Evolutionary conservation across 2,888 invertebrate genomes (phyloP), one percentile per base, ranked within the genome.

Genomic region (Leucoma salicis): DNA sequence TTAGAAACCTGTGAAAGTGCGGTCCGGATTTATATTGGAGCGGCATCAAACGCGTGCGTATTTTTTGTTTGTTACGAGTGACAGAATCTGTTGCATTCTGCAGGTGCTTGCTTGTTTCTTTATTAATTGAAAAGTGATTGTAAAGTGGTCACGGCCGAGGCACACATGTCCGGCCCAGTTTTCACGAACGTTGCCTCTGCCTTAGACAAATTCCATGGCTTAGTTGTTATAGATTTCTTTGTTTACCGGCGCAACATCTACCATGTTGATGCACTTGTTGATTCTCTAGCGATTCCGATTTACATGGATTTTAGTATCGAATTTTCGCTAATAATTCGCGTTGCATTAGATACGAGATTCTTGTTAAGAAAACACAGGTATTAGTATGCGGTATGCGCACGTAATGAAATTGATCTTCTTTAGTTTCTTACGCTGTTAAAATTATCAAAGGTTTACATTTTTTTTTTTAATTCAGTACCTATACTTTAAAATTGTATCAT

Each of bases 121-220:
- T 83, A 84, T 85, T 88, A 85, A 85, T 86, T 84, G 86, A 87
- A 88, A 88, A 88, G 88, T 88, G 88, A 87, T 86, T 86, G 88
- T 85, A 86, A 82, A 68, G 76, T 80, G 88, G 88, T 81, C 88
- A 87, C 82, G 87, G 88, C 82, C 86, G 83, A 78, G 77, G 78
- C 84, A 84, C 84, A 84, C 78, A 84, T 86, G 87, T 86, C 87
- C 88, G 87, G 85, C 82, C 84, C 82, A 85, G 87, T 87, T 88
- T 86, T 86, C 85, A 83, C 86, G 86, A 75, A 72, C 67, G 73
- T 65, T 73, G 74, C 65, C 72, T 73, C 69, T 73, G 74, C 70
- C 72, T 77, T 67, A 62, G 68, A 74, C 74, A 73, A 78, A 79
- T 81, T 80, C 82, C 74, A 63, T 61, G 63, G 66, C 66, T 61